Percentiles rank a stretch among this genome's conserved stretches.
Evolutionary conservation across 1,140 invertebrate genomes (phyloP).

Genomic region (Thaumatotibia leucotreta): DNA sequence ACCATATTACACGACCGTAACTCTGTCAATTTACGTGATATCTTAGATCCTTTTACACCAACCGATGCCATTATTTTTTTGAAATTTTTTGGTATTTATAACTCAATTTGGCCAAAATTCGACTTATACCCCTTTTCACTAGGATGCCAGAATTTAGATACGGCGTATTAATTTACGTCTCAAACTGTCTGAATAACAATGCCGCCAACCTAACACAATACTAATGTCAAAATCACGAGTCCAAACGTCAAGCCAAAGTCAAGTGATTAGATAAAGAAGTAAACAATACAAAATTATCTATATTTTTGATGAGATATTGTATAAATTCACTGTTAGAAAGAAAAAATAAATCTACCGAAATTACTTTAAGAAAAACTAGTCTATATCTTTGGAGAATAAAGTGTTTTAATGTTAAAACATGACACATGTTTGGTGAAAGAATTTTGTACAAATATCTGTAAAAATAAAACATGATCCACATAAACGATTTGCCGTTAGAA

Average conservation of each 20-base stretch:
- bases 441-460: not conserved
- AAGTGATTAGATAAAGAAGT: conserved; percentile 19
- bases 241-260: conserved; percentile 13
- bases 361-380: not conserved
- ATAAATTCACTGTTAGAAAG: not conserved
- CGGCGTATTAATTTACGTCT: too few species aligned
- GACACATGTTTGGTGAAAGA: not conserved
- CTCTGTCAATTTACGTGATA: too few species aligned
- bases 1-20: too few species aligned
- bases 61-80: too few species aligned
- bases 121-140: too few species aligned
- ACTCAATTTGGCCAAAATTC: too few species aligned
- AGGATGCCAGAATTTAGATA: too few species aligned
- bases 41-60: too few species aligned
- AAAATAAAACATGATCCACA: conserved; percentile 20
- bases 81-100: too few species aligned
- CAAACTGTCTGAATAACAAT: too few species aligned
- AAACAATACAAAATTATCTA: conserved; percentile 14
- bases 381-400: not conserved
- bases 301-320: conserved; percentile 9
- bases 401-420: not conserved
- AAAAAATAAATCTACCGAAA: not conserved
- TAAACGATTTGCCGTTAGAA: conserved; percentile 53
- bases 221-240: conserved; percentile 54
- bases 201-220: not conserved